Evolutionary conservation across 2,888 invertebrate genomes (phyloP).

Genomic region (Orchesellides sinensis): DNA sequence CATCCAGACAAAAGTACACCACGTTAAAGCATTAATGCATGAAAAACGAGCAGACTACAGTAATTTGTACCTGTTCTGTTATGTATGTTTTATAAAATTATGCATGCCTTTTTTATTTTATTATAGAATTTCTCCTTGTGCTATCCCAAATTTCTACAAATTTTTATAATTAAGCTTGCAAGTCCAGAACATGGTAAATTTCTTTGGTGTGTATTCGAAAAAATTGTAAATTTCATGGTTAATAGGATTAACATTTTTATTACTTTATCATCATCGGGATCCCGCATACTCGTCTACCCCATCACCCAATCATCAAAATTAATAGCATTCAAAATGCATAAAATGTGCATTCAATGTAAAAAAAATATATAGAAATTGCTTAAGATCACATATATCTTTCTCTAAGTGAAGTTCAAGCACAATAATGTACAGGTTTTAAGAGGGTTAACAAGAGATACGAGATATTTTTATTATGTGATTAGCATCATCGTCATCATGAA

Average conservation of each 20-base stretch:
- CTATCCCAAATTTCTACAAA: too few species aligned
- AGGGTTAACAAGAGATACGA: neutral
- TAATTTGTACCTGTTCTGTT: too few species aligned
- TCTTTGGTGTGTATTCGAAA: neutral
- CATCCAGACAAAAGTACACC: neutral
- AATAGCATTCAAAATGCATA: neutral
- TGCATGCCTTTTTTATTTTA: too few species aligned
- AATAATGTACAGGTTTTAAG: conserved; percentile 22
- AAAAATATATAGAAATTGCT: neutral
- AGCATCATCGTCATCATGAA: conserved; percentile 11
- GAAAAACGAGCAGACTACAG: neutral
- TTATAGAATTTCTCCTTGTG: too few species aligned
- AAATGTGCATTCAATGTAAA: neutral
- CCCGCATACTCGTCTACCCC: neutral
- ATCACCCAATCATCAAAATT: neutral
- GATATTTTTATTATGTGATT: conserved; percentile 26
- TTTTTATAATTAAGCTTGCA: too few species aligned
- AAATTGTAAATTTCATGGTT: neutral
- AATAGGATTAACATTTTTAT: conserved; percentile 16
- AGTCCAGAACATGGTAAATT: too few species aligned
- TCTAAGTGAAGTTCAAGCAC: neutral
- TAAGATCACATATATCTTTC: conserved; percentile 3
- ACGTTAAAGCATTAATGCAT: neutral
- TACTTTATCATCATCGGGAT: conserved; percentile 15
- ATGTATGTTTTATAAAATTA: too few species aligned